A percentile compares a stretch with the other conserved stretches of the same genome.
These are phyloP conservation scores for Charaxes varanes DNA, from an alignment of 1,140 invertebrate species.

Conservation along the genomic window DNA sequence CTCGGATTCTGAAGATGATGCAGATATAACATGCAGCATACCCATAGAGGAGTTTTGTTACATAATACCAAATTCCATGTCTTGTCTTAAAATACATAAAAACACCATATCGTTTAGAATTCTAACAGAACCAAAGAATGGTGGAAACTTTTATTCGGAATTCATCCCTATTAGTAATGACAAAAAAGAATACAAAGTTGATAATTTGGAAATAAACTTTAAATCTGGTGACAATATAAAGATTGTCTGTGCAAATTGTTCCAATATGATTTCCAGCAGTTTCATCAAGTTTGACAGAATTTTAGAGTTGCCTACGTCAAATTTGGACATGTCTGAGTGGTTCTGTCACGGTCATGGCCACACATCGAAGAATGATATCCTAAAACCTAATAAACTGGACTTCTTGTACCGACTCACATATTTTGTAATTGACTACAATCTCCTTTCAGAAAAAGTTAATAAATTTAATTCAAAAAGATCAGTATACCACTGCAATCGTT, in stretches of 20 bases:
- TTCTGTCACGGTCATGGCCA: constrained; percentile 70
- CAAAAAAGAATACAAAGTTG: constrained; percentile 30
- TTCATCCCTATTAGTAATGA: constrained; percentile 43
- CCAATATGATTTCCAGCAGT: constrained; percentile 52
- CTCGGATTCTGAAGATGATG: constrained; percentile 57
- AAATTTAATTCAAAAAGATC: constrained; percentile 60
- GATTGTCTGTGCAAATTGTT: constrained; percentile 72
- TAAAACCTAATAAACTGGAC: constrained; percentile 65
- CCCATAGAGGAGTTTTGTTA: constrained; percentile 60
- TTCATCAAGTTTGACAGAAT: constrained; percentile 65
- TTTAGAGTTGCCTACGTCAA: constrained; percentile 72
- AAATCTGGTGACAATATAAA: constrained; percentile 42
- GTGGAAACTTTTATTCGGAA: constrained; percentile 74
- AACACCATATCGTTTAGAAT: constrained; percentile 67
- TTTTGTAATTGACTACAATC: constrained; percentile 58
- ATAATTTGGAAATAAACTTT: constrained; percentile 49
- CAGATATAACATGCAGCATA: constrained; percentile 44
- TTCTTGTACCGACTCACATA: constrained; percentile 71
- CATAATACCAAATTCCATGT: constrained; percentile 68
- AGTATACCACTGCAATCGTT: constrained; percentile 71
- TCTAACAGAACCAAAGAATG: constrained; percentile 60
- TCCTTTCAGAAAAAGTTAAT: constrained; percentile 52
- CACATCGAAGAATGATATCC: constrained; percentile 25
- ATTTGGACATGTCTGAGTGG: constrained; percentile 74
- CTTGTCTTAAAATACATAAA: constrained; percentile 62